Percentiles rank a stretch among this genome's conserved stretches.
These are phyloP conservation scores for Cariama cristata DNA, from an alignment of 2,113 vertebrate species.

Conservation along the genomic window DNA sequence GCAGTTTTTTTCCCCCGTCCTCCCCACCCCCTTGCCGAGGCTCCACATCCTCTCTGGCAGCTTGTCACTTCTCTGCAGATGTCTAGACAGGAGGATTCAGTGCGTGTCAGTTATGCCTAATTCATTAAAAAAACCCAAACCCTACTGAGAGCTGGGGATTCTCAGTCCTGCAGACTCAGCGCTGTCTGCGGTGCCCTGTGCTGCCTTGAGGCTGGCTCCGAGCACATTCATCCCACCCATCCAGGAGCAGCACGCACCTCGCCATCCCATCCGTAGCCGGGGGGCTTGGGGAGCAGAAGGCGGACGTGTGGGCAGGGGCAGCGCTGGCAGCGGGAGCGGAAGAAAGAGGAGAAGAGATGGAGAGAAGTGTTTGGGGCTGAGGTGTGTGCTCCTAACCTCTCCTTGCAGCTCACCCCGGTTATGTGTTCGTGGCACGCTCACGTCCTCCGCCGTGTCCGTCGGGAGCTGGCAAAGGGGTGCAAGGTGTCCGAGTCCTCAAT, in stretches of 20 bases:
- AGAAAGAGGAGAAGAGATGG: background rate
- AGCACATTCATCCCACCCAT: background rate
- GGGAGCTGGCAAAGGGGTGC: background rate
- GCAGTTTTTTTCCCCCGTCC: background rate
- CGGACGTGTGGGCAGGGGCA: background rate
- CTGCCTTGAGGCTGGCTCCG: background rate
- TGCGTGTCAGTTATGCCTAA: constrained; percentile 65
- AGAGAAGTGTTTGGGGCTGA: background rate
- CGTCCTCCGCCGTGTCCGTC: accelerated
- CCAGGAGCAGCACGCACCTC: background rate
- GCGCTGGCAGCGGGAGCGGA: background rate
- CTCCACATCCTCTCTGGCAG: constrained; percentile 67
- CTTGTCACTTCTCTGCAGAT: constrained; percentile 72
- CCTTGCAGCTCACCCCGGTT: accelerated
- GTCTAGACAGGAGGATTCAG: constrained; percentile 72
- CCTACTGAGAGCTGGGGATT: constrained; percentile 16
- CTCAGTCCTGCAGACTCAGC: constrained; percentile 56
- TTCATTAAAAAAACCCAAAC: constrained; percentile 17
- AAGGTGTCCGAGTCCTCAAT: background rate
- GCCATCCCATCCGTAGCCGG: background rate
- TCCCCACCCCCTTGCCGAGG: constrained; percentile 43
- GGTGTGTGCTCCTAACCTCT: background rate
- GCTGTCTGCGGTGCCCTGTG: background rate
- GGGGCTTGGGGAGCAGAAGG: background rate
- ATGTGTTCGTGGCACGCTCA: accelerated